Percentiles rank a stretch among this genome's conserved stretches.
Conservation (phyloP, 1,140 invertebrate species). For the Drosophila asahinai region DNA sequence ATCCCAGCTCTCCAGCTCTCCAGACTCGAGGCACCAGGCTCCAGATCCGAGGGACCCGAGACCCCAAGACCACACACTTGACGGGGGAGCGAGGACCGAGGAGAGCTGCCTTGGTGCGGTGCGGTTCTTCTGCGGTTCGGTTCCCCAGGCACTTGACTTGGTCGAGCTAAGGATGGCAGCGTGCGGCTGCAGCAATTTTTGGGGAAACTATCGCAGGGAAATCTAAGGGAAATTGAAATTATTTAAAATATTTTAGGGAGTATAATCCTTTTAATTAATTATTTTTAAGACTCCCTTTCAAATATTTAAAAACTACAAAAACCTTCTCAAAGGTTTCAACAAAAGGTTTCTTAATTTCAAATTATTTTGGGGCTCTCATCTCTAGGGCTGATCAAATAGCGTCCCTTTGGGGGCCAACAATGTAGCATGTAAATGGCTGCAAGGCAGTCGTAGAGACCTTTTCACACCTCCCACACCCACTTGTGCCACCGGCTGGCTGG, state of each 20-base stretch:
- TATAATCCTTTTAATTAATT: no score
- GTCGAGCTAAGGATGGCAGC: conserved; percentile 53
- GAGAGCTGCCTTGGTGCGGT: conserved; percentile 20
- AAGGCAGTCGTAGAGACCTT: conserved; percentile 37
- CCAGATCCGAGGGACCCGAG: conserved; percentile 16
- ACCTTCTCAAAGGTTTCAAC: no score
- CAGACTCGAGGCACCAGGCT: conserved; percentile 6
- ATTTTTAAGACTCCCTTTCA: no score
- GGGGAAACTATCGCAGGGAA: conserved; percentile 8
- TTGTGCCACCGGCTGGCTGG: conserved; percentile 29
- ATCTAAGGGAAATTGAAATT: neutral
- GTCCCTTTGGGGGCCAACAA: conserved; percentile 44
- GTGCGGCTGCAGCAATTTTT: conserved; percentile 9
- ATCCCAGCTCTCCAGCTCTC: conserved; percentile 8
- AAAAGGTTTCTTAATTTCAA: neutral
- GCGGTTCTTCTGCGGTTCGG: conserved; percentile 15
- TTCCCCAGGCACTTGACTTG: conserved; percentile 54
- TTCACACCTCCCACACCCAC: conserved; percentile 63
- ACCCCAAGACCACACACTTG: conserved; percentile 70
- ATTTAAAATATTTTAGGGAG: no score
- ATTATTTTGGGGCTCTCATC: conserved; percentile 36
- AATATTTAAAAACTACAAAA: no score
- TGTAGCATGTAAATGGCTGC: conserved; percentile 64
- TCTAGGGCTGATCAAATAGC: conserved; percentile 23
- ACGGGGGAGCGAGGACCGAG: conserved; percentile 39